Evolutionary conservation across 2,113 vertebrate genomes (phyloP), one percentile per base, ranked within the genome.

Genomic region (Pygoscelis adeliae): DNA sequence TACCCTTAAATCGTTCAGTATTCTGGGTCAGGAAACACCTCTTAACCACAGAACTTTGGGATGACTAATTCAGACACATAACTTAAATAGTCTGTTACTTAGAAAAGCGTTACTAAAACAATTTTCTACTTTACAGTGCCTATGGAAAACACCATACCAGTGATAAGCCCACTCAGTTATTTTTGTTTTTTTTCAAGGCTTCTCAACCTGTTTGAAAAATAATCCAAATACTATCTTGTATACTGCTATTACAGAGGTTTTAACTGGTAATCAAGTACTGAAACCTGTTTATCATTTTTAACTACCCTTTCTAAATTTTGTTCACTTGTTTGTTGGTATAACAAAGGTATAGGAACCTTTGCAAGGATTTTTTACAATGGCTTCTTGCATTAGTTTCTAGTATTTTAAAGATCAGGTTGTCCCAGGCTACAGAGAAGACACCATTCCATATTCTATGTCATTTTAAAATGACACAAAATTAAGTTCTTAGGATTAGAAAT

Each of bases 21-120:
- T 84, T 84, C 59, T 81, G 72, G 63, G 86, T 92, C 77, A 92
- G 80, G 89, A 89, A 95, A 84, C 56, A 63, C 94, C 86, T 84
- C 72, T 74, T 44, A 92, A 74, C 76, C 91, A 74, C 91, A 71
- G 59, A 87, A n/a, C 34, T 94, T 61, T 15, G 23, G 17, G 61
- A 66, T 93, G 93, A 95, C 55, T 93, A 94, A 94, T 59, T 84
- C 89, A 78, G 72, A 65, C 72, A 71, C 5, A 11, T 34, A 87
- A 92, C 20, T 78, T 52, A 30, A 72, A 65, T 3, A 74, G 61
- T 30, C 59, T 76, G 30, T 67, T 87, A 79, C 61, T 79, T 56
- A 63, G 23, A 90, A 88, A 89, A 72, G 44, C 27, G 36, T 66
- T 61, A 90, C 52, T 89, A 79, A 84, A 94, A 70, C 40, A 13